Evolutionary conservation across 1,140 invertebrate genomes (phyloP), one percentile per base, ranked within the genome.

Genomic region (Aphelinus certus): DNA sequence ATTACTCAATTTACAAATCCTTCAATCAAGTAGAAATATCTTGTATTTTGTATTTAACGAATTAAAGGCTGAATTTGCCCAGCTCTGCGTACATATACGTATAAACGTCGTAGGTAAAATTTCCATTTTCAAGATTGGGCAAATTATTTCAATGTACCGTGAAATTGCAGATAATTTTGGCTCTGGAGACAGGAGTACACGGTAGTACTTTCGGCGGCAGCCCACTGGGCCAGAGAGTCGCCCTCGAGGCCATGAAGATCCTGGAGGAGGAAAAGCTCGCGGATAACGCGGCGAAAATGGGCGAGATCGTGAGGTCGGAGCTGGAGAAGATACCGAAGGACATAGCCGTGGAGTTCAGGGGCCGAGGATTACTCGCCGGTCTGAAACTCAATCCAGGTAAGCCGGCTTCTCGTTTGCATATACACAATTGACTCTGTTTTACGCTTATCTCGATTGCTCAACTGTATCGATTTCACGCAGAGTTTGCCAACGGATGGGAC

Each of bases 121-220:
- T 26, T 26, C 26, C 26, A 26, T 26, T 26, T 26, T 26, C 26
- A 26, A 26, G 26, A 26, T 26, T 26, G 26, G 26, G 26, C 26
- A 26, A 26, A 26, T 26, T 26, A 26, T 26, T 26, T 26, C 26
- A 26, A 26, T 26, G 26, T 26, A 26, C 26, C 26, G 26, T 26
- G 26, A 26, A 26, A 26, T 71, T 73, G 45, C 26, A 92, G 77
- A 89, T 95, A 10, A 95, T 95, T 90, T 77, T 92, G n/a, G 90
- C 89, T 51, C 90, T 96, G 60, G 89, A 92, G 77, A 92, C 93
- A n/a, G 94, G 94, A 48, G 90, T 93, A 68, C 95, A 96, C 83
- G 95, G 95, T 48, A 95, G 94, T 2, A 96, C 95, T 2, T 96
- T 93, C 82, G 95, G 95, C 26, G 95, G 95, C 7, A 96, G 95